A percentile compares a stretch with the other conserved stretches of the same genome.
Conservation (phyloP, 1,140 invertebrate genomes). For the Mya arenaria region DNA sequence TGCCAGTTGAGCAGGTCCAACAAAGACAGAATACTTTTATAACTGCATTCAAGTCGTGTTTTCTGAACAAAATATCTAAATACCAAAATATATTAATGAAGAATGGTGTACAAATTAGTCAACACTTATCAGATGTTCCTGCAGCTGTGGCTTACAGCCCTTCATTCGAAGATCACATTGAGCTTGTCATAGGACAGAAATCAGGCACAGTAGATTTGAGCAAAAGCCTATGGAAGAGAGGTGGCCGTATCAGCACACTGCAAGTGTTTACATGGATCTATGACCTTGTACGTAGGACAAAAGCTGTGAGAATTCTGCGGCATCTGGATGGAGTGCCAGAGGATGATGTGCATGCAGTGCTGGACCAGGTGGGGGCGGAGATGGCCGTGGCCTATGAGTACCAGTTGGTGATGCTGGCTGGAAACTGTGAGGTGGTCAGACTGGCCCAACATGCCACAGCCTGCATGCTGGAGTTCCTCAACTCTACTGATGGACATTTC, state of each 20-base stretch:
- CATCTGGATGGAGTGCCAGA: constrained; percentile 40
- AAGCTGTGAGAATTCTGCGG: constrained; percentile 13
- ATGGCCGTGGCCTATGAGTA: constrained; percentile 41
- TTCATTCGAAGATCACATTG: constrained; percentile 23
- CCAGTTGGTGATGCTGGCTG: constrained; percentile 22
- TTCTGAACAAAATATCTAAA: constrained; percentile 35
- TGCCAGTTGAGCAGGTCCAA: too few species aligned
- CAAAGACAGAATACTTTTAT: constrained; percentile 29
- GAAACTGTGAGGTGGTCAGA: constrained; percentile 1
- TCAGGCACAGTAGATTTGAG: neutral
- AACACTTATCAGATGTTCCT: neutral
- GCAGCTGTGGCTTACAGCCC: neutral
- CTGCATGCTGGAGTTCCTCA: constrained; percentile 30
- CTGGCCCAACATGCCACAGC: constrained; percentile 32
- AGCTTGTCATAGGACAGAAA: constrained; percentile 20
- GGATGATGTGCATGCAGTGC: neutral
- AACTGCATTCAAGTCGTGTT: constrained; percentile 10
- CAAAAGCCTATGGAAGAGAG: constrained; percentile 27
- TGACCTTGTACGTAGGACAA: constrained; percentile 23
- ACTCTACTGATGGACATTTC: constrained; percentile 34
- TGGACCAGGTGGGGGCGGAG: constrained; percentile 7
- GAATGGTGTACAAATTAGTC: constrained; percentile 29
- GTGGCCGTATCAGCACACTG: constrained; percentile 4
- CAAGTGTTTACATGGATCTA: constrained; percentile 34
- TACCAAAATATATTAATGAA: constrained; percentile 39